Evolutionary conservation across 2,888 invertebrate species (phyloP).

Genomic region (Anthophora plumipes): DNA sequence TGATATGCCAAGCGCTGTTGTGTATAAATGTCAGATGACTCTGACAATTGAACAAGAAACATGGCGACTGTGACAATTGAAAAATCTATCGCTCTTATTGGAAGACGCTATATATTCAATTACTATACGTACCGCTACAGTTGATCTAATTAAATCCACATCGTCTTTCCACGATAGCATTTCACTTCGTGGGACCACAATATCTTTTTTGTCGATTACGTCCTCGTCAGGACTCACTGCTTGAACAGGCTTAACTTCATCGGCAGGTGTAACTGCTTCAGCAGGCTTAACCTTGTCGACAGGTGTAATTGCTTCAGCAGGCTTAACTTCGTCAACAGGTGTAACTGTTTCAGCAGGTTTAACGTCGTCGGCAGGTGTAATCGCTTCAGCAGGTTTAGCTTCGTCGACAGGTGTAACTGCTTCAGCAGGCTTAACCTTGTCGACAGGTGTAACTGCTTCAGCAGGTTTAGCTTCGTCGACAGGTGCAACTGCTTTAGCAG

Average conservation of each 20-base stretch:
- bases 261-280: not conserved
- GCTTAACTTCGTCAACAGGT: not conserved
- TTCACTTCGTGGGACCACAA: constrained; percentile 54
- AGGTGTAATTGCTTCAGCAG: not conserved
- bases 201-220: constrained; percentile 20
- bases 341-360: not conserved
- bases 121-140: constrained; percentile 45
- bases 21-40: no score
- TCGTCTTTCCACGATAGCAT: constrained; percentile 58
- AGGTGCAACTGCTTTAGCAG: accelerated
- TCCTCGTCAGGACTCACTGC: not conserved
- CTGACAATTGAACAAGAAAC: no score
- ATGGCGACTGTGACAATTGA: no score
- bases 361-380: not conserved
- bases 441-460: not conserved
- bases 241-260: not conserved
- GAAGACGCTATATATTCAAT: not conserved
- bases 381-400: no score
- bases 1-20: no score
- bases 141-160: constrained; percentile 45
- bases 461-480: not conserved
- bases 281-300: not conserved
- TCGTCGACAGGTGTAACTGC: not conserved
- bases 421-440: not conserved
- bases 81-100: no score